Evolutionary conservation across 2,797 vertebrate species (phyloP), one percentile per base, ranked within the genome.

Genomic region (Simalia tracyae): DNA sequence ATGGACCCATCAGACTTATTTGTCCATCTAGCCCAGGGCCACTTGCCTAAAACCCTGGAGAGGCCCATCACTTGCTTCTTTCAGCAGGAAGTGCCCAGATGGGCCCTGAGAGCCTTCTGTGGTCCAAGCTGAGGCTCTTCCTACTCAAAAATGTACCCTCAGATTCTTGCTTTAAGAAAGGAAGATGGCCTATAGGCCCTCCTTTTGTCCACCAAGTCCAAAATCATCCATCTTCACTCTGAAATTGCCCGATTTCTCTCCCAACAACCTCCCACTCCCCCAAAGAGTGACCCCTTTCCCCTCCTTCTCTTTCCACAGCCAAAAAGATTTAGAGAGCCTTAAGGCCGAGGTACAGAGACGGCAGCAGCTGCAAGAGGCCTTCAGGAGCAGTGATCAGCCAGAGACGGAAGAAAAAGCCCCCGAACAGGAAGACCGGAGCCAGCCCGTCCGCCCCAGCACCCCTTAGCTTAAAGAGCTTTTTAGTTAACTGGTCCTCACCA

Each of bases 281-380:
- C 15, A 61, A 61, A 61, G 61, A 63, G 19, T 14, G 17, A 59
- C 31, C 9, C 87, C 63, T 28, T 63, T n/a, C 4, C 54, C 19
- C 17, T 31, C 24, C 59, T 61, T 91, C n/a, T 2, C 57, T 0
- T 87, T 68, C 42, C 84, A 76, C 93, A 99, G 99, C 97, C 99
- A 99, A 98, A 99, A 99, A 97, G 99, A 99, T 97, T 97, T 99
- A 97, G 99, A 99, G 97, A 99, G 98, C 96, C 98, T 99, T 96
- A 99, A 99, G 96, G 99, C 99, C 0, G 99, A 99, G 96, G 99
- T 99, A 89, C 99, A 99, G 93, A 98, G 99, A 94, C 98, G 99
- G 88, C 99, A 99, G 96, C 98, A 98, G 95, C 98, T 99, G 92
- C 99, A 99, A 88, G 99, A 99, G 93, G 97, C 98, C 89, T 97